Evolutionary conservation across 1,140 invertebrate genomes (phyloP), one percentile per base, ranked within the genome.

Genomic region (Holcopasites calliopsidis): DNA sequence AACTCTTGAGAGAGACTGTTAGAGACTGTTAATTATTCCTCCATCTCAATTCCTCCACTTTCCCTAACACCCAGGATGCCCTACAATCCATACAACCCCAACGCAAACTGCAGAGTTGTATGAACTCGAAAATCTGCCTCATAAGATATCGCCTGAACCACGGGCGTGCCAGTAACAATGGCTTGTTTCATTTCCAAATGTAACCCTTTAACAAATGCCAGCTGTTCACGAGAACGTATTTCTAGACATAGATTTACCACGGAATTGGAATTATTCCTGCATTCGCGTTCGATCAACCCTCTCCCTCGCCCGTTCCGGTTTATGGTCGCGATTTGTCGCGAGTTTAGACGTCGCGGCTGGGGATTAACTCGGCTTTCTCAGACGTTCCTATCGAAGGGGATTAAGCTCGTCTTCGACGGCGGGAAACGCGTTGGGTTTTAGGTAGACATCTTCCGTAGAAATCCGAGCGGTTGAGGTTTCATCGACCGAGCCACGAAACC

Each of bases 401-500:
- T 80, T 70, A 50, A 50, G 61, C 35, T 52, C 52, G 38, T n/a
- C 44, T 64, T 65, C n/a, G n/a, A 3, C 78, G 57, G 2, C 7
- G 28, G 35, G 40, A 35, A 21, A 73, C 16, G 47, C 54, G 35
- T 18, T 16, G 10, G 16, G n/a, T 40, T 52, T 60, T n/a, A 50
- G 31, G 21, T 44, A 18, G 42, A 28, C n/a, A 58, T 28, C 33
- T 68, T 42, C 38, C 23, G 68, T 68, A 40, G 49, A 52, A 77
- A 54, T 82, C 49, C 54, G 60, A 83, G 86, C 90, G 89, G 90
- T 90, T 87, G 88, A 88, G 88, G 87, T 91, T 91, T 91, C 88
- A 89, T 83, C 88, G 82, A 88, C 87, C 86, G 64, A 80, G 89
- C 90, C 88, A 31, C 88, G 83, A 85, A 85, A 85, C 88, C 87